Evolutionary conservation across 35 echinoderm and acorn worm genomes (phyloP).

Genomic region (Apostichopus parvimensis): DNA sequence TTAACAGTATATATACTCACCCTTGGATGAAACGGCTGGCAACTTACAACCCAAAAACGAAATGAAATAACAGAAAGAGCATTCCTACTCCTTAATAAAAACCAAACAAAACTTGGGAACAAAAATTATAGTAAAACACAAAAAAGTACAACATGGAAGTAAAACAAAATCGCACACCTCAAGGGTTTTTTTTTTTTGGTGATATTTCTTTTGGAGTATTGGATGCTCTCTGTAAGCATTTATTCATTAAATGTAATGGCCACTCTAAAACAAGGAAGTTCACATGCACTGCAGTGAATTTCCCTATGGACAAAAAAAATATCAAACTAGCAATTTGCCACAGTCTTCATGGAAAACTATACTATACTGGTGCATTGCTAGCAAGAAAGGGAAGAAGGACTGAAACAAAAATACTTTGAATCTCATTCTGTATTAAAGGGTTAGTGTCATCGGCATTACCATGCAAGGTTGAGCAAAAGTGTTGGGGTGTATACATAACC

Average conservation of each 20-base stretch:
- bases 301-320: constrained; percentile 4
- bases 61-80: constrained; percentile 30
- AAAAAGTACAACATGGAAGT: constrained; percentile 40
- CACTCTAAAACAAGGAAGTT: background rate
- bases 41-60: constrained; percentile 36
- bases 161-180: constrained; percentile 34
- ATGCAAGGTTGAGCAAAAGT: constrained; percentile 44
- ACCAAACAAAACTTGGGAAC: constrained; percentile 30
- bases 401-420: background rate
- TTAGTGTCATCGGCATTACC: constrained; percentile 48
- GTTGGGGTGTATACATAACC: constrained; percentile 44
- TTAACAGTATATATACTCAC: background rate
- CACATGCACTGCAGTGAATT: background rate
- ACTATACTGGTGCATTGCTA: constrained; percentile 25
- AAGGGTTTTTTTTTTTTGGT: background rate
- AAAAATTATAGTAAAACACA: constrained; percentile 14
- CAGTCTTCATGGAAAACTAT: background rate
- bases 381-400: constrained; percentile 3
- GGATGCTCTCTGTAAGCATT: background rate
- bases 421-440: constrained; percentile 32
- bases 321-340: constrained; percentile 22
- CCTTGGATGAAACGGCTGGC: constrained; percentile 10
- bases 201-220: constrained; percentile 3
- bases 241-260: background rate
- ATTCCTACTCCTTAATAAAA: constrained; percentile 24